phyloP scores from a whole-genome alignment of 64 coral and sea anemone species.

The Actinia tenebrosa region DNA sequence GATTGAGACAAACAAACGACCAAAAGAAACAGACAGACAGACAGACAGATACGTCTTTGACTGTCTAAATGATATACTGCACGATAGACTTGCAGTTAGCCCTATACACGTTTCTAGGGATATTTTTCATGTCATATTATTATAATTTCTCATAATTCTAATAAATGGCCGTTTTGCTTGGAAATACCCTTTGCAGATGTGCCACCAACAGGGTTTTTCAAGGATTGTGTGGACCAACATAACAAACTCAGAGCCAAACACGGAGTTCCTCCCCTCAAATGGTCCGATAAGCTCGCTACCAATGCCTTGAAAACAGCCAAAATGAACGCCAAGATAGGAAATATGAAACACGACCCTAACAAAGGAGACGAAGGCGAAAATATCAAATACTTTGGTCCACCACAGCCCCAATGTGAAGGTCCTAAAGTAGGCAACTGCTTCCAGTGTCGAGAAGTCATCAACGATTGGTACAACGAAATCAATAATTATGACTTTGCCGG shows the following conservation, averaged over 20 bases:
- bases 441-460: slow-evolving; percentile 61
- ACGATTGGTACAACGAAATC: slow-evolving; percentile 61
- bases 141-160: too few relatives aligned
- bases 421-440: slow-evolving; percentile 26
- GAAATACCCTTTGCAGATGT: too few relatives aligned
- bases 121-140: too few relatives aligned
- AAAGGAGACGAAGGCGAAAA: slow-evolving; percentile 48
- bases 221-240: slow-evolving; percentile 63
- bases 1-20: too few relatives aligned
- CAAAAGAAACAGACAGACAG: too few relatives aligned
- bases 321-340: background rate
- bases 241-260: slow-evolving; percentile 62
- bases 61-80: too few relatives aligned
- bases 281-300: slow-evolving; percentile 18
- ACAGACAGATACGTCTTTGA: too few relatives aligned
- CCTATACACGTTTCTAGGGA: too few relatives aligned
- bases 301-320: slow-evolving; percentile 48
- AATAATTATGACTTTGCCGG: slow-evolving; percentile 35
- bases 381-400: slow-evolving; percentile 34
- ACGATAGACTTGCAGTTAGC: too few relatives aligned
- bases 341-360: slow-evolving; percentile 13
- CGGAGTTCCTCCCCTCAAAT: slow-evolving; percentile 44
- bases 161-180: too few relatives aligned
- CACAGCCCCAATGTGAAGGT: slow-evolving; percentile 43
- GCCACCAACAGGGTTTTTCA: slow-evolving; percentile 33